Percentiles rank a stretch among this genome's conserved stretches.
These are phyloP conservation scores for Drosophila novamexicana DNA, from an alignment of 1,140 invertebrate species.

Conservation along the genomic window DNA sequence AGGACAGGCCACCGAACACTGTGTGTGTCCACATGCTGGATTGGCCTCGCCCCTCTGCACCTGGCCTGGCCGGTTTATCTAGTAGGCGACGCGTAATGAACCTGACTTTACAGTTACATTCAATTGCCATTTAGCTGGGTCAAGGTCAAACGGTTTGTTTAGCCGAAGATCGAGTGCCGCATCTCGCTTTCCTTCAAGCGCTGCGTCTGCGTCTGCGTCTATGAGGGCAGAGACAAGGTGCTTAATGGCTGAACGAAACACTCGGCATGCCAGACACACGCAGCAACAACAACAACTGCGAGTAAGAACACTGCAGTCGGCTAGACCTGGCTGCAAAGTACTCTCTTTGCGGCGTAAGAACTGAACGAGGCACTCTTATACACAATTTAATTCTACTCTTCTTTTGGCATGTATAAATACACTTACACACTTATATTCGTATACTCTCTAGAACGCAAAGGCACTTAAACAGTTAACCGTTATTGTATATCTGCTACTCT, in stretches of 20 bases:
- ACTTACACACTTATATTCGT: too few species aligned
- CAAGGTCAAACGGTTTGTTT: constrained; percentile 62
- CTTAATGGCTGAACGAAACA: constrained; percentile 26
- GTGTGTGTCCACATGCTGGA: not conserved
- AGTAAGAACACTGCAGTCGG: too few species aligned
- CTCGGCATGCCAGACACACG: too few species aligned
- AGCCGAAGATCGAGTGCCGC: constrained; percentile 11
- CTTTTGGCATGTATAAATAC: too few species aligned
- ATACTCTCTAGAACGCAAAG: too few species aligned
- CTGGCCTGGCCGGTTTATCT: constrained; percentile 33
- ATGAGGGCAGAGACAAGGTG: constrained; percentile 26
- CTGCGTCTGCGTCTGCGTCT: not conserved
- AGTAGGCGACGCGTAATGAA: constrained; percentile 36
- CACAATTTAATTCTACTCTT: too few species aligned
- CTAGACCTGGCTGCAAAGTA: too few species aligned
- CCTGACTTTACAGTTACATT: constrained; percentile 64
- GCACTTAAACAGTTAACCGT: too few species aligned
- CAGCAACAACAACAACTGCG: constrained; percentile 10
- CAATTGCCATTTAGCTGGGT: constrained; percentile 59
- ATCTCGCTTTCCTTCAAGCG: constrained; percentile 36
- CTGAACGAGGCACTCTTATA: too few species aligned
- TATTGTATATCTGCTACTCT: too few species aligned
- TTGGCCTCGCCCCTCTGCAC: not conserved
- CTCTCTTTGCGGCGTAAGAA: too few species aligned
- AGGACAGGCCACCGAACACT: not conserved